phyloP scores from a whole-genome alignment of 2,797 vertebrate genomes.

The Chelmon rostratus region DNA sequence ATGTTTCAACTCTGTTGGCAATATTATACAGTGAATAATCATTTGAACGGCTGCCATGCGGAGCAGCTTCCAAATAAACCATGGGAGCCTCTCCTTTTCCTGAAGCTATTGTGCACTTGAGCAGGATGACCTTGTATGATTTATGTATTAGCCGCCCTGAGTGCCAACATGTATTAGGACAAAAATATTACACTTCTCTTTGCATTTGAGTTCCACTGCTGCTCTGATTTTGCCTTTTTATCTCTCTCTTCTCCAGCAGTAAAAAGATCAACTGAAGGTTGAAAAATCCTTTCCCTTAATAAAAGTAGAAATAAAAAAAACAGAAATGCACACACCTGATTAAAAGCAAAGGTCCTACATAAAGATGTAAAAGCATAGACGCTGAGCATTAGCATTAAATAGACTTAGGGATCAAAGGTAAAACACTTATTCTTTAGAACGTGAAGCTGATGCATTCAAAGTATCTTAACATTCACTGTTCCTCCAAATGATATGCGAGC shows the following conservation, averaged over 20 bases:
- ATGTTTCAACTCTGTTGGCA: slow-evolving; percentile 53
- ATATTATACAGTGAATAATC: slow-evolving; percentile 66
- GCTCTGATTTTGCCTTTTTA: slow-evolving; percentile 36
- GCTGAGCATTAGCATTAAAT: slow-evolving; percentile 15
- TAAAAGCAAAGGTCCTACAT: slow-evolving; percentile 9
- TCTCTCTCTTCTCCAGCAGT: slow-evolving; percentile 10
- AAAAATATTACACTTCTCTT: slow-evolving; percentile 47
- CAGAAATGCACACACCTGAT: slow-evolving; percentile 12
- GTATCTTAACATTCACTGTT: slow-evolving; percentile 3
- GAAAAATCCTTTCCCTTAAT: neutral
- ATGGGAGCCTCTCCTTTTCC: slow-evolving; percentile 42
- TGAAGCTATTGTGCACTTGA: slow-evolving; percentile 62
- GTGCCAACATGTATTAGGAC: slow-evolving; percentile 55
- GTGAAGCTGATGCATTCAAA: slow-evolving; percentile 1
- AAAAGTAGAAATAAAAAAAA: slow-evolving; percentile 14
- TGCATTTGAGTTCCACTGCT: slow-evolving; percentile 26
- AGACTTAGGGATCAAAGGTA: slow-evolving; percentile 5
- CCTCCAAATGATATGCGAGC: neutral
- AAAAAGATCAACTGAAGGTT: slow-evolving; percentile 14
- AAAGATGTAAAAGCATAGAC: neutral
- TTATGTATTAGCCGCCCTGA: slow-evolving; percentile 64
- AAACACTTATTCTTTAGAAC: neutral
- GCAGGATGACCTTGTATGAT: slow-evolving; percentile 71
- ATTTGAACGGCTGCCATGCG: slow-evolving; percentile 63
- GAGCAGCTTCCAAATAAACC: slow-evolving; percentile 59